phyloP scores from a whole-genome alignment of 1,140 invertebrate genomes.

The Periplaneta americana region DNA sequence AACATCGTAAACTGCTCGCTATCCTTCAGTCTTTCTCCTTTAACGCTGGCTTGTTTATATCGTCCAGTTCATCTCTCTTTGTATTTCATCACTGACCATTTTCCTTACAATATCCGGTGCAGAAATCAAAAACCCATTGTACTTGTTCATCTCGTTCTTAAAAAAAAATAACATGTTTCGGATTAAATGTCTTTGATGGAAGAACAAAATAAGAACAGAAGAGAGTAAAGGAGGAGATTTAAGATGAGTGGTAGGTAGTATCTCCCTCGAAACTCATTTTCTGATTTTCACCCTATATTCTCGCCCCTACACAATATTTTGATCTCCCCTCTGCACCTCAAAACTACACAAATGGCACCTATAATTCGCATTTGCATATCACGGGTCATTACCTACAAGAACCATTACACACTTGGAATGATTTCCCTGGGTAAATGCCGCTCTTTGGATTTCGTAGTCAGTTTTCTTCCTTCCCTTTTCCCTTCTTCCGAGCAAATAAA shows the following conservation, averaged over 20 bases:
- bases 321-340: neutral
- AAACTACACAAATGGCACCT: neutral
- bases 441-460: neutral
- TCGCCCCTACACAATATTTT: neutral
- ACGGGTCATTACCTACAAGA: neutral
- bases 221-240: neutral
- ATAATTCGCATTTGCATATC: neutral
- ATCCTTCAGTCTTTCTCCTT: too few relatives aligned
- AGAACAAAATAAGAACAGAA: neutral
- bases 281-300: neutral
- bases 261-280: neutral
- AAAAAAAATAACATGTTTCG: neutral
- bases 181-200: neutral
- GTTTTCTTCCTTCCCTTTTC: neutral
- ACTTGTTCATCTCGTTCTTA: neutral
- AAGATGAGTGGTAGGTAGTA: neutral
- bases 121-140: neutral
- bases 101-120: neutral
- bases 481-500: neutral
- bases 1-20: too few relatives aligned
- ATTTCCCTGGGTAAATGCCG: neutral
- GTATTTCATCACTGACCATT: neutral
- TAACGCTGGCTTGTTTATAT: neutral
- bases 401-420: neutral
- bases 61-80: neutral